Percentiles rank a stretch among this genome's conserved stretches.
Conservation (phyloP, 2,113 vertebrate genomes). For the Myotis davidii region DNA sequence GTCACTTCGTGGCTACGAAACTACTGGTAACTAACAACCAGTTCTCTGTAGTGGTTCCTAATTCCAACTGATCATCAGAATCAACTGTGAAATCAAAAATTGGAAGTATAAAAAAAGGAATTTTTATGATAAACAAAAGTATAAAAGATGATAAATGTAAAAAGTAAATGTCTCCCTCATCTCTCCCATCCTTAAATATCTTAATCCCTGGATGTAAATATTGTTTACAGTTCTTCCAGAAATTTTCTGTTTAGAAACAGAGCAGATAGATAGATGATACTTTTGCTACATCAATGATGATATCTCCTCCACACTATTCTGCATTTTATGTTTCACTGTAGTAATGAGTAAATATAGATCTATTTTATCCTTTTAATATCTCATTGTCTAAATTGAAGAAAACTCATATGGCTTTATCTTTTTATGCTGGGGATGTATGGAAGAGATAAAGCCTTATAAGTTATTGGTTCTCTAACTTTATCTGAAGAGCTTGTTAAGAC, state of each 20-base stretch:
- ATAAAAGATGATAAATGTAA: not conserved
- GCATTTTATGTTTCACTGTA: conserved; percentile 34
- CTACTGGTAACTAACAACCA: not conserved
- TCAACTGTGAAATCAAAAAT: not conserved
- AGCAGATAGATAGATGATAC: not conserved
- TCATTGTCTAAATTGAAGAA: not conserved
- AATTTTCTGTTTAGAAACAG: not conserved
- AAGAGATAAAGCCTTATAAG: not conserved
- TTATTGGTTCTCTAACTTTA: not conserved
- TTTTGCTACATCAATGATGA: not conserved
- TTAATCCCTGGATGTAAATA: not conserved
- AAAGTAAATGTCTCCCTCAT: not conserved
- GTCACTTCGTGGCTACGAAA: not conserved
- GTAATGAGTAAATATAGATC: not conserved
- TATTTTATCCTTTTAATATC: conserved; percentile 20
- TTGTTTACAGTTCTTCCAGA: not conserved
- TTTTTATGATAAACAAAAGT: not conserved
- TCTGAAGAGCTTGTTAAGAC: conserved; percentile 1
- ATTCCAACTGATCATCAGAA: not conserved
- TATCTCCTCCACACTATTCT: not conserved
- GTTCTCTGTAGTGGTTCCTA: not conserved
- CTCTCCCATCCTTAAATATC: not conserved
- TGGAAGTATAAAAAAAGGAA: not conserved
- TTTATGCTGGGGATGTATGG: not conserved
- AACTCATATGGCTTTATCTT: not conserved